Evolutionary conservation across 2,797 vertebrate genomes (phyloP).

Genomic region (Triplophysa yarkandensis): DNA sequence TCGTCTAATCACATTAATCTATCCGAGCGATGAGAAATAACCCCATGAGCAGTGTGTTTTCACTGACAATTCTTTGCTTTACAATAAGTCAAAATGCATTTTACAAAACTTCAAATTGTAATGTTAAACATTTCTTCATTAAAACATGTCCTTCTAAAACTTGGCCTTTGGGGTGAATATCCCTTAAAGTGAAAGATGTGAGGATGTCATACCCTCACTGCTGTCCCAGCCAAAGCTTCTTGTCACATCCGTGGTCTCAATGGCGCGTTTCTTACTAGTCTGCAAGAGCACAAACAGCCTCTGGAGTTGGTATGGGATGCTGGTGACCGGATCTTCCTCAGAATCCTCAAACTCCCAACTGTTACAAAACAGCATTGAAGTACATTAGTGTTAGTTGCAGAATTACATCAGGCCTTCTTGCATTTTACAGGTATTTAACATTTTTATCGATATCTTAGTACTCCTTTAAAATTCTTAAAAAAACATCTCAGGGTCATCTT

Average conservation of each 20-base stretch:
- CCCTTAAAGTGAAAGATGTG: background rate
- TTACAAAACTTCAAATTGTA: no score
- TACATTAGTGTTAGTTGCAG: background rate
- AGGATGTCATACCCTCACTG: slow-evolving; percentile 87
- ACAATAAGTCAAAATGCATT: background rate
- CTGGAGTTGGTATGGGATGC: slow-evolving; percentile 97
- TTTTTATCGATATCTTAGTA: no score
- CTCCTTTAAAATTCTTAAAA: no score
- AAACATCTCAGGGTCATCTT: no score
- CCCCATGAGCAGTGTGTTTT: background rate
- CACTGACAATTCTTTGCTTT: background rate
- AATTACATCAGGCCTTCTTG: no score
- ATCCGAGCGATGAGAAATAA: background rate
- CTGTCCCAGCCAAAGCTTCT: slow-evolving; percentile 99
- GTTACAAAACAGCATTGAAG: slow-evolving; percentile 34
- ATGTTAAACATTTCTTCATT: background rate
- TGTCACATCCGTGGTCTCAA: slow-evolving; percentile 98
- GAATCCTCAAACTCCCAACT: slow-evolving; percentile 99
- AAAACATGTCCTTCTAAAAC: no score
- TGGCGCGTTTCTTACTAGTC: slow-evolving; percentile 97
- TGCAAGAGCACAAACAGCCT: slow-evolving; percentile 96
- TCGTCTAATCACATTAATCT: background rate
- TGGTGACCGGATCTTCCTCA: slow-evolving; percentile 94
- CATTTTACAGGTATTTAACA: no score
- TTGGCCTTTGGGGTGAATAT: background rate